These are phyloP conservation scores for Sinosuthora webbiana DNA, from an alignment of 2,113 vertebrate species.

Conservation along the genomic window DNA sequence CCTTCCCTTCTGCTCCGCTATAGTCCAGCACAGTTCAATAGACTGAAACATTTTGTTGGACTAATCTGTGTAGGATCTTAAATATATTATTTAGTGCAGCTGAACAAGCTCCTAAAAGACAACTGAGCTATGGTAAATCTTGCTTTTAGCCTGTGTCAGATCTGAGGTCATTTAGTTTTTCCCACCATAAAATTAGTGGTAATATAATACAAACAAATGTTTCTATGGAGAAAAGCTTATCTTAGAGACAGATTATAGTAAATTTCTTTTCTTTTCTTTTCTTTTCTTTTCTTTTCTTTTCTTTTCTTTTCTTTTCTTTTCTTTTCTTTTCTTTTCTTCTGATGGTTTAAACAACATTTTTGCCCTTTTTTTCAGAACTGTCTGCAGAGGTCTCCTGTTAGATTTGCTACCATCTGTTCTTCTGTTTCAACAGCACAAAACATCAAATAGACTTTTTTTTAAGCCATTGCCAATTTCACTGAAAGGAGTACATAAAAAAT, in stretches of 20 bases:
- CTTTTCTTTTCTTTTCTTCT: neutral
- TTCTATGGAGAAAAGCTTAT: neutral
- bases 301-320: neutral
- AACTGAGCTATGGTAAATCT: neutral
- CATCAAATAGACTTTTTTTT: neutral
- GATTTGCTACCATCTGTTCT: constrained; percentile 28
- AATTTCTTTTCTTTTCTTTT: neutral
- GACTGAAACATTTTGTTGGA: neutral
- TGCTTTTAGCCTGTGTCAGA: neutral
- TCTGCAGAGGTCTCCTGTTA: neutral
- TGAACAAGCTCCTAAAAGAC: neutral
- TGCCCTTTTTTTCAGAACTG: neutral
- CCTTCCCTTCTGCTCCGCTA: neutral
- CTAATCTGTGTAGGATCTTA: neutral
- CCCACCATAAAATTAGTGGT: neutral
- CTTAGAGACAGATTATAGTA: neutral
- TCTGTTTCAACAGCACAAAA: constrained; percentile 8
- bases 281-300: too few relatives aligned
- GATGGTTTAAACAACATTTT: neutral
- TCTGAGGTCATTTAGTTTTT: neutral
- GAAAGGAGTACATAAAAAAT: neutral
- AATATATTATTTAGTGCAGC: neutral
- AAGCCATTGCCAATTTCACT: neutral
- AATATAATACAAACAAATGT: neutral
- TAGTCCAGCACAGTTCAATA: neutral